These are phyloP conservation scores for Cetoscarus ocellatus DNA, from an alignment of 2,797 vertebrate genomes.

Conservation along the genomic window DNA sequence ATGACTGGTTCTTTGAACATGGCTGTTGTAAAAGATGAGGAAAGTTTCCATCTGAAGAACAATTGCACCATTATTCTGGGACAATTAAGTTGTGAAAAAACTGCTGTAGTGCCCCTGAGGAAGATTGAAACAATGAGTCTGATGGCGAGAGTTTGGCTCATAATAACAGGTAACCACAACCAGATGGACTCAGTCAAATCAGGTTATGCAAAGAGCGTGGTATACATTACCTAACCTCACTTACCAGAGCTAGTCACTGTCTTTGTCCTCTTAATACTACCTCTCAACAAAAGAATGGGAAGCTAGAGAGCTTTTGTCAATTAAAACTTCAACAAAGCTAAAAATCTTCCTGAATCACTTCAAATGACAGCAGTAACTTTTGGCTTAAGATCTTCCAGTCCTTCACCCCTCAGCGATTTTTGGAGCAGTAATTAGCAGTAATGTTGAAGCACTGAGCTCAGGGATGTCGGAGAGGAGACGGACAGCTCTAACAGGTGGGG, in stretches of 20 bases:
- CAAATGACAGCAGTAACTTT: background rate
- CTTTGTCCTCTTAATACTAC: slow-evolving; percentile 9
- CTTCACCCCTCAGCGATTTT: slow-evolving; percentile 26
- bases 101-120: slow-evolving; percentile 27
- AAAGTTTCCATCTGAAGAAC: slow-evolving; percentile 16
- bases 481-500: slow-evolving; percentile 76
- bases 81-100: slow-evolving; percentile 2
- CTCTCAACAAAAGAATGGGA: background rate
- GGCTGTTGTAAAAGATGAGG: slow-evolving; percentile 20
- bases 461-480: slow-evolving; percentile 53
- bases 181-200: slow-evolving; percentile 66
- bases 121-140: slow-evolving; percentile 25
- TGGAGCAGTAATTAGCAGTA: slow-evolving; percentile 49
- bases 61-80: slow-evolving; percentile 40
- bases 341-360: background rate
- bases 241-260: slow-evolving; percentile 19
- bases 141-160: slow-evolving; percentile 35
- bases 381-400: slow-evolving; percentile 6
- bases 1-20: slow-evolving; percentile 20
- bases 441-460: slow-evolving; percentile 46
- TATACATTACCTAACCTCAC: slow-evolving; percentile 25
- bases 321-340: too few relatives aligned
- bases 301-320: too few relatives aligned
- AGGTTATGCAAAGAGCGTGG: slow-evolving; percentile 43
- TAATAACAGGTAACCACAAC: slow-evolving; percentile 61